phyloP scores from a whole-genome alignment of 2,888 invertebrate species.

The Lasioglossum calceatum region DNA sequence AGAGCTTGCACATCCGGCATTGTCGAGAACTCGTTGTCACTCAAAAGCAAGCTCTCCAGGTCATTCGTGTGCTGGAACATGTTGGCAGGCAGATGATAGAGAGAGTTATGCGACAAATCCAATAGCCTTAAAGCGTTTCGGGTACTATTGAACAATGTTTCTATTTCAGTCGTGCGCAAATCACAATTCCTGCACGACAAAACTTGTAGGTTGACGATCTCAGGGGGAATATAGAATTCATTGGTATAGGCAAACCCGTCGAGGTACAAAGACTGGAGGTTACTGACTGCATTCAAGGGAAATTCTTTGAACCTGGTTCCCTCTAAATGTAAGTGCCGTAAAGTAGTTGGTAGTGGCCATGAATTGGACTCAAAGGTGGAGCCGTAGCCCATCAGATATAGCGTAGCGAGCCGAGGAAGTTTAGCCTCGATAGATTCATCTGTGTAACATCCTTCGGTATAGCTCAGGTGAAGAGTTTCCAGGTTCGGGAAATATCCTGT shows the following conservation, averaged over 20 bases:
- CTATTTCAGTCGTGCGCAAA: background rate
- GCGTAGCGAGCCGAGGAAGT: background rate
- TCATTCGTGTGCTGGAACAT: background rate
- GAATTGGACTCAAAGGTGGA: accelerated
- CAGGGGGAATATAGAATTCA: accelerated
- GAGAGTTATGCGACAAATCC: background rate
- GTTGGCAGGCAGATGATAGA: background rate
- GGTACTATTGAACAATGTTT: background rate
- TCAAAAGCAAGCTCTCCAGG: slow-evolving; percentile 15
- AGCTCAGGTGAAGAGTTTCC: slow-evolving; percentile 17
- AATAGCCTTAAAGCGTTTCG: background rate
- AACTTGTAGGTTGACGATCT: background rate
- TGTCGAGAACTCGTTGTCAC: background rate
- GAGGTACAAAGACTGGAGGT: background rate
- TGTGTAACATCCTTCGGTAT: background rate
- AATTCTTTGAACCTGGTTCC: background rate
- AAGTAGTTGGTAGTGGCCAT: background rate
- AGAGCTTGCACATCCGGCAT: background rate
- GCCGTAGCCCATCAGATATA: background rate
- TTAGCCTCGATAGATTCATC: background rate
- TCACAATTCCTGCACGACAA: background rate
- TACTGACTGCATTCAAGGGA: background rate
- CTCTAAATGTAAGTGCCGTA: background rate
- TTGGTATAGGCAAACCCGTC: background rate
- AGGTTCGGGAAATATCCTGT: slow-evolving; percentile 18